These are phyloP conservation scores for Falco concolor DNA, from an alignment of 2,797 vertebrate genomes.

Conservation along the genomic window DNA sequence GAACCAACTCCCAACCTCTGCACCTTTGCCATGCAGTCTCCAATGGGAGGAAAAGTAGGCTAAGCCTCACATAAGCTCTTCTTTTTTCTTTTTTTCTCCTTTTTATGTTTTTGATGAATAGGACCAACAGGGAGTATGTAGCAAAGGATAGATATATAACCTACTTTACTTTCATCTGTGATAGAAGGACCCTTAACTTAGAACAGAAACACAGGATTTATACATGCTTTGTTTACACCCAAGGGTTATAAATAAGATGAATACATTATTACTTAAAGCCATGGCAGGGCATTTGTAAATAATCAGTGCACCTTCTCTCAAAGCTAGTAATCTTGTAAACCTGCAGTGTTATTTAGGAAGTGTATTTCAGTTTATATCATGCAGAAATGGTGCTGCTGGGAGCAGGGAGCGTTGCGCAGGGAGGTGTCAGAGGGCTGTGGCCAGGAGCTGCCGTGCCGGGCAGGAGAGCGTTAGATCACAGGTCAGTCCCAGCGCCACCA, in stretches of 20 bases:
- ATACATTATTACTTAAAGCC: neutral
- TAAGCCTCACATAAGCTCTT: neutral
- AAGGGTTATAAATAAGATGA: neutral
- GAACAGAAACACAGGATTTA: neutral
- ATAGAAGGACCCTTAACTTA: neutral
- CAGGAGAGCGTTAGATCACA: neutral
- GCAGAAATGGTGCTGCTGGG: neutral
- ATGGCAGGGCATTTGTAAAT: neutral
- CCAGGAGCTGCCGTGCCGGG: neutral
- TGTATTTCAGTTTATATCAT: neutral
- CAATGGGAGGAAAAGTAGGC: neutral
- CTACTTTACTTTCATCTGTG: constrained; percentile 19
- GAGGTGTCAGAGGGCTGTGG: neutral
- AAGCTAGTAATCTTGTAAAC: neutral
- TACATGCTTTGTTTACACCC: neutral
- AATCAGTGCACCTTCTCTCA: neutral
- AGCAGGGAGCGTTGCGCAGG: neutral
- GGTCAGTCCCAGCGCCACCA: fast-evolving
- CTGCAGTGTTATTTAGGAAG: neutral
- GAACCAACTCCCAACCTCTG: neutral
- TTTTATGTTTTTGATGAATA: neutral
- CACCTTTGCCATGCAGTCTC: neutral
- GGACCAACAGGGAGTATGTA: neutral
- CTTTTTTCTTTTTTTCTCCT: neutral
- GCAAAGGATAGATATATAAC: neutral